phyloP scores from a whole-genome alignment of 1,140 invertebrate species.

The Atta texana region DNA sequence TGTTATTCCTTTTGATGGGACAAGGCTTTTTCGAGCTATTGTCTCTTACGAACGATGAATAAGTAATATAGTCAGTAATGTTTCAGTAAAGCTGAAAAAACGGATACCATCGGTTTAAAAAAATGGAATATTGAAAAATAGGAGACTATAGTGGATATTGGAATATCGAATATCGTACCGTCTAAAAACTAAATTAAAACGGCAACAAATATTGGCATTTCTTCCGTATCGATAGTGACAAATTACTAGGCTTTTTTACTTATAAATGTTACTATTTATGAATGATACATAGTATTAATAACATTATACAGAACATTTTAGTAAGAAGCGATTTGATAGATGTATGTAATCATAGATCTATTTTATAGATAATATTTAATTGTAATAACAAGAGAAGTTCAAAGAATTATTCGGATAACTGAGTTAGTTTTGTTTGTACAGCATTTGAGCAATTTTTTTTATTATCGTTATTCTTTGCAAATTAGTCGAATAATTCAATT shows the following conservation, averaged over 20 bases:
- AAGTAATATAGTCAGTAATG: constrained; percentile 47
- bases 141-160: constrained; percentile 34
- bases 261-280: constrained; percentile 1
- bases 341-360: neutral
- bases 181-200: constrained; percentile 63
- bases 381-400: neutral
- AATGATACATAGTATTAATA: neutral
- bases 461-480: neutral
- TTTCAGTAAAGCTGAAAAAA: constrained; percentile 33
- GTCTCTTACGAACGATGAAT: constrained; percentile 44
- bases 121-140: constrained; percentile 59
- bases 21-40: constrained; percentile 34
- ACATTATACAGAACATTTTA: neutral
- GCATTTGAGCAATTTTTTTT: neutral
- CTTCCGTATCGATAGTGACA: constrained; percentile 46
- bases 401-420: neutral
- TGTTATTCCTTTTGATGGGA: constrained; percentile 7
- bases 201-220: constrained; percentile 48
- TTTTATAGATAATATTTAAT: neutral
- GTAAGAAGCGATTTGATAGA: neutral
- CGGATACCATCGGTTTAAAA: constrained; percentile 32
- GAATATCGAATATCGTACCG: constrained; percentile 51
- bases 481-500: neutral
- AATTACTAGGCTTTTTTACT: constrained; percentile 25
- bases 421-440: neutral